Evolutionary conservation across 1,140 invertebrate species (phyloP), one percentile per base, ranked within the genome.

Genomic region (Pseudoatta argentina): DNA sequence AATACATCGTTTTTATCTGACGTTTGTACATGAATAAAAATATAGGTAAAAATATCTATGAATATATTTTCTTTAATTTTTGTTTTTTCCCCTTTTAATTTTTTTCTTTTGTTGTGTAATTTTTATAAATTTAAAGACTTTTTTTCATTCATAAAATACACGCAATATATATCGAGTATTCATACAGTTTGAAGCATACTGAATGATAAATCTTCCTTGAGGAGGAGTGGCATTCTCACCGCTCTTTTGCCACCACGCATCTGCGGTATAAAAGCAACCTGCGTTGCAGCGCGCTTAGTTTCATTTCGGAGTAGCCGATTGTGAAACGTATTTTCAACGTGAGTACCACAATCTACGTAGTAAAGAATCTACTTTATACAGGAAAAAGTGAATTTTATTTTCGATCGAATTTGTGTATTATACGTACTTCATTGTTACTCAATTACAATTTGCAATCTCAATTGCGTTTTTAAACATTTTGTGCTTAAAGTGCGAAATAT

Each of bases 181-280:
- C 5, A 7, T 34, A n/a, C 48, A 10, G 21, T 18, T 77, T 66
- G 57, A 24, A 83, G 82, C n/a, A 51, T 71, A 77, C 61, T 76
- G 69, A 55, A 81, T 39, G 53, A 66, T 57, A 57, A 55, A 78
- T 86, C 67, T 55, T 75, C 63, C 72, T 75, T 21, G 51, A 64
- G 27, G 18, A 77, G 76, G 73, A 88, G 83, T 90, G 86, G 69
- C 44, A 57, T 75, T 76, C 39, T 44, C 69, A 82, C 85, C 81
- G 53, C 51, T 71, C 34, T 34, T 76, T 39, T 66, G 14, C 53
- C 48, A 27, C 67, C 85, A 51, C 57, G 61, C 61, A 89, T 85
- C 73, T 75, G 66, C 66, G 66, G 77, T 94, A 94, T 94, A 94
- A 94, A 94, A 94, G 92, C 91, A 88, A 92, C 93, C 87, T 86